Conservation (phyloP, 2,797 vertebrate genomes). For the Aeoliscus strigatus region DNA sequence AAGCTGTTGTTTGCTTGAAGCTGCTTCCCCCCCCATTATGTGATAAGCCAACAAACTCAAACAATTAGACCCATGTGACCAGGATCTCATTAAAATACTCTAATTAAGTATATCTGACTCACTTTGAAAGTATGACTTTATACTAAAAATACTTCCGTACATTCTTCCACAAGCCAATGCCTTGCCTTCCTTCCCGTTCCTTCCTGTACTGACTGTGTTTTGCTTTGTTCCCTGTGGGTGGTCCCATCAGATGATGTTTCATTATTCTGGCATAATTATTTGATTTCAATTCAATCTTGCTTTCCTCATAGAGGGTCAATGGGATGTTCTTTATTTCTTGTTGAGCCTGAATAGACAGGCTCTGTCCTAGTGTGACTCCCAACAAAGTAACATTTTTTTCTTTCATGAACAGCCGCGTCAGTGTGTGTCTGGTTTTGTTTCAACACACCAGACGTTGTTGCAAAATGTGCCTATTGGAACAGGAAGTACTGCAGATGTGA, state of each 20-base stretch:
- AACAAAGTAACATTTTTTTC: no score
- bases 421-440: no score
- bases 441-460: no score
- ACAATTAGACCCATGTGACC: conserved; percentile 13
- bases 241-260: conserved; percentile 50
- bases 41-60: conserved; percentile 39
- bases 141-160: no score
- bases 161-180: no score
- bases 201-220: conserved; percentile 20
- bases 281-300: conserved; percentile 59
- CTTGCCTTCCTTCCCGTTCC: neutral
- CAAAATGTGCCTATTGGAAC: no score
- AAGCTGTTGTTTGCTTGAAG: conserved; percentile 39
- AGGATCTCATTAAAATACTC: neutral
- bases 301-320: conserved; percentile 21
- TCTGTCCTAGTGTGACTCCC: no score
- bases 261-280: conserved; percentile 60
- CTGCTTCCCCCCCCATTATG: conserved; percentile 37
- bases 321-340: conserved; percentile 20
- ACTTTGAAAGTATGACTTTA: conserved; percentile 7
- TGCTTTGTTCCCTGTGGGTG: conserved; percentile 58
- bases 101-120: conserved; percentile 3
- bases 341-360: conserved; percentile 20
- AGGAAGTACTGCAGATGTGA: no score
- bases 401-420: no score